Base-by-base conservation (phyloP, 2,888 invertebrate genomes). In the Caenorhabditis imperialis region DNA sequence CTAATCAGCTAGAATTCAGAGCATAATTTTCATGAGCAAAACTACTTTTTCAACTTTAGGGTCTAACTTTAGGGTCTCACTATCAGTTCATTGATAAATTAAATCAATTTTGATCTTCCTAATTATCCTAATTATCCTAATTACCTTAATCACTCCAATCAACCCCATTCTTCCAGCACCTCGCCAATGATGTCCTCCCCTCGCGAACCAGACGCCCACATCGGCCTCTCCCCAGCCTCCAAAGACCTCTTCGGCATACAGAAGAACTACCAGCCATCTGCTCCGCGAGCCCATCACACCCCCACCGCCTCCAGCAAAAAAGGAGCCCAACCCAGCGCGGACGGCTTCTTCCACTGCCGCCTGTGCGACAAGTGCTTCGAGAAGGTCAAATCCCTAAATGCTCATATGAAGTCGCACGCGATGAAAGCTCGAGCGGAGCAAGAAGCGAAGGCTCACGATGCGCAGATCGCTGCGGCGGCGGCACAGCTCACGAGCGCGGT, bases 341-440 rank as follows among this genome's bases (percentile, higher is more conserved):
- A 87, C 61, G 87, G 87, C n/a, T 86, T 86, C 72, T 87, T 87
- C 82, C 87, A 87, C 47, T 87, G 87, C 54, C 76, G 86, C 22
- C 71, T 85, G 18, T 87, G 87, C 57, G 87, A 87, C 42, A 87
- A 87, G 51, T 82, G 77, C 45, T 86, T 86, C 70, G 86, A 86
- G 55, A 86, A 86, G 65, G 86, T 86, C 63, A 85, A 85, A 92
- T 97, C 96, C 91, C 93, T 97, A 90, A 97, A 96, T 91, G 97
- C 97, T 82, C 98, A 98, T 91, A 97, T 98, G 97, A 98, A 98
- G 91, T 96, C 95, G 84, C 98, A 98, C 91, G 93, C 88, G 30
- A 88, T 87, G 88, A 87, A 86, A 48, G 86, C 86, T n/a, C 74
- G 86, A 20, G 86, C 86, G 7, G 85, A 86, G 60, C 85, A 85